Evolutionary conservation across 2,888 invertebrate genomes (phyloP), one percentile per base, ranked within the genome.

Genomic region (Liposcelis brunnea): DNA sequence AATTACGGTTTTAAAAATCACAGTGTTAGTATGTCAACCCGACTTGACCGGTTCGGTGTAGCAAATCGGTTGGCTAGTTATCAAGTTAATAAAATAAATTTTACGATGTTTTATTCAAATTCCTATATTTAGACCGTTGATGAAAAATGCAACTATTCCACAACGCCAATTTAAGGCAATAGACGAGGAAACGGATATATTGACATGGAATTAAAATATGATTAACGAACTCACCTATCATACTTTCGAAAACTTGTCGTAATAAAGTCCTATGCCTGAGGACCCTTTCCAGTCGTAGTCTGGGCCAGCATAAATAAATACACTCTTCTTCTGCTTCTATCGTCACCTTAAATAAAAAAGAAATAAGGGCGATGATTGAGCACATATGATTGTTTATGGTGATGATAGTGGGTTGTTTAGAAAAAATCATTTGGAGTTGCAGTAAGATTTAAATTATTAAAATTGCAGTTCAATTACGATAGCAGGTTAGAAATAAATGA

Each of bases 241-340:
- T 73, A 58, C 77, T 77, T 62, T 79, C 76, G 52, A 86, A 69
- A 47, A 85, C 77, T 55, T 77, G 74, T 61, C 80, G 77, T 54
- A 86, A 70, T 56, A 75, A 71, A 12, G 80, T 80, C 56, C 82
- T 70, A 59, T 79, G 77, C 50, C 80, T 70, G 51, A 86, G 70
- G 52, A 82, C 77, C 48, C 80, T 69, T 58, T 80, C 77, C 47
- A 86, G 69, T 54, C 77, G 75, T 69, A 79, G 72, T 55, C 82
- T 71, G 49, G 80, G 75, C 85, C 85, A 86, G 57, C 82, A 80
- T 51, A 85, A 66, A 58, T 83, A 78, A 54, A 77, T 72, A 64
- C 80, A 74, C 53, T 77, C 74, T 59, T 85, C 84, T 58, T 80
- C 80, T 10, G 85, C 85, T 42, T 78, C 72, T 55, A 82, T 76